Base-by-base conservation (phyloP, 1,140 invertebrate species). In the Atta colombica region DNA sequence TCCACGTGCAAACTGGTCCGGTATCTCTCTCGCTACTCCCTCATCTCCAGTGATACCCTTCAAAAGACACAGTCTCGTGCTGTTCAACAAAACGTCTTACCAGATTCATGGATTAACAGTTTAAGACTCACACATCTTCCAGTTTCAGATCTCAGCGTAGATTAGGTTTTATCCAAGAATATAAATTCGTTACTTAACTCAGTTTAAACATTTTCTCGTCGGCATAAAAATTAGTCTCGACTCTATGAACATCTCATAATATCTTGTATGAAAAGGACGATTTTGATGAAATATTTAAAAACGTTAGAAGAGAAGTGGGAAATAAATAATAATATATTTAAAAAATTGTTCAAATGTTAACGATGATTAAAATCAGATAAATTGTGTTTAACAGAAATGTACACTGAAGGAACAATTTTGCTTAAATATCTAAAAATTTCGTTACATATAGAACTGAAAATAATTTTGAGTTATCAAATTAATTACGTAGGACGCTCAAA, bases 1-100 rank as follows among this genome's bases (percentile, higher is more conserved):
- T 87, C n/a, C 55, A 51, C 87, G 31, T 4, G 63, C 75, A 66
- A 80, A 88, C 75, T 69, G 21, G 49, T 69, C 51, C 61, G 5
- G 58, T 61, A 39, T 85, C 71, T 75, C 71, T 85, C 74, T 78
- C 69, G 18, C 60, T 51, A 18, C 65, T 80, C 45, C 39, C 45
- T 49, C 49, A 21, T 74, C 69, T 84, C 3, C 35, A 71, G 60
- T 14, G 65, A 81, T 71, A 45, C 3, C 12, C 35, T 75, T 75
- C 39, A 25, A 74, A 53, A 74, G 58, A 74, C 53, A 81, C 14
- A 58, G 14, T 12, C 14, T 3, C 2, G 18, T 14, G 35, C 25
- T 58, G 78, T 1, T 60, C 5, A n/a, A 81, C 31, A 71, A 45
- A 71, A 10, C 66, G 16, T 58, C 21, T 58, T 71, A 58, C 35